phyloP scores from a whole-genome alignment of 2,888 invertebrate genomes.

The Pelosia muscerda region DNA sequence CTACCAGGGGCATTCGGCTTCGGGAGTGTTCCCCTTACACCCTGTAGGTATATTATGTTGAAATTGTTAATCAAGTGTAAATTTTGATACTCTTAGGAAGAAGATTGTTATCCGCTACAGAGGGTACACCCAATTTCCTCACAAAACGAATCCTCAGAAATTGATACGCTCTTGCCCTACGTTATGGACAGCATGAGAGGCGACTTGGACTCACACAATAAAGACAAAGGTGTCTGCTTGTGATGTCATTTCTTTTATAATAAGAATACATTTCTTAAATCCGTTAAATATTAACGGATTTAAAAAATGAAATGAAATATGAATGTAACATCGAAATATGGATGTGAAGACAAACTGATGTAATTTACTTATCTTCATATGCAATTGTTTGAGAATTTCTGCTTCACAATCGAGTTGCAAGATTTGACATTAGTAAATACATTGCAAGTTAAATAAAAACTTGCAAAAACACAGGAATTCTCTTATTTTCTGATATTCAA shows the following conservation, averaged over 20 bases:
- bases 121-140: neutral
- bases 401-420: too few relatives aligned
- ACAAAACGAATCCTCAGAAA: conserved; percentile 5
- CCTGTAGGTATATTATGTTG: neutral
- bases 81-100: conserved; percentile 6
- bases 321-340: too few relatives aligned
- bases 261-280: neutral
- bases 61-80: neutral
- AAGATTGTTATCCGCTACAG: neutral
- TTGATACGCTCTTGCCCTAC: neutral
- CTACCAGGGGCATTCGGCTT: too few relatives aligned
- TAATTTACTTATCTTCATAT: too few relatives aligned
- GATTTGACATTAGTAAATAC: too few relatives aligned
- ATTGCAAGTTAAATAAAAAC: too few relatives aligned
- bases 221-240: neutral
- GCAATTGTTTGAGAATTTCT: too few relatives aligned
- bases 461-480: too few relatives aligned
- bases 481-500: too few relatives aligned
- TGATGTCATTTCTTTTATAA: neutral
- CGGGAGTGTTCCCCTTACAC: too few relatives aligned
- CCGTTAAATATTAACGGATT: neutral
- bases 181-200: neutral
- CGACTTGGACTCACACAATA: neutral
- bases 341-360: too few relatives aligned
- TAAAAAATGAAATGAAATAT: too few relatives aligned